Conservation (phyloP, 2,797 vertebrate species). For the Philypnodon macrostomus region DNA sequence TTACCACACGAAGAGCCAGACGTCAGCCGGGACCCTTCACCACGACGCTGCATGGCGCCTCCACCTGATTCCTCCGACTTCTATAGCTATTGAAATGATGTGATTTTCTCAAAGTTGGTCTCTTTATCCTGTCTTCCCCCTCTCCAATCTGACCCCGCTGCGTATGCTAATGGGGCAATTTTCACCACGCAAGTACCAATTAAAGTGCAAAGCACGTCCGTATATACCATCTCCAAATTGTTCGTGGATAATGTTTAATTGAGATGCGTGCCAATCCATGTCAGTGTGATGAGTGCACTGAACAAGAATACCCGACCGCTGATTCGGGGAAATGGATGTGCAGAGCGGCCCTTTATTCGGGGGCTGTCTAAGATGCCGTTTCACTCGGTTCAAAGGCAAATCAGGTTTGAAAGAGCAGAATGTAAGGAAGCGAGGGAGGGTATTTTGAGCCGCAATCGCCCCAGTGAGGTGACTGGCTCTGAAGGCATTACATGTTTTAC, state of each 20-base stretch:
- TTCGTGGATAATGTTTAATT: conserved; percentile 61
- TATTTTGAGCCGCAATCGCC: conserved; percentile 6
- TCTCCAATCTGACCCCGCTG: conserved; percentile 42
- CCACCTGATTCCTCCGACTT: conserved; percentile 28
- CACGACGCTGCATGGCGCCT: conserved; percentile 16
- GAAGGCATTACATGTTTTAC: neutral
- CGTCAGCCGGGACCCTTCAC: conserved; percentile 26
- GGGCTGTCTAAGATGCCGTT: conserved; percentile 15
- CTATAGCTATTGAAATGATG: conserved; percentile 41
- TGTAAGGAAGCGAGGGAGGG: conserved; percentile 3
- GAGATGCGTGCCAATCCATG: conserved; percentile 52
- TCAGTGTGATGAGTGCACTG: conserved; percentile 11
- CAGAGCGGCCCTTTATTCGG: conserved; percentile 18
- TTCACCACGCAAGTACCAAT: conserved; percentile 58
- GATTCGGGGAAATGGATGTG: conserved; percentile 33
- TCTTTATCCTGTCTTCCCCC: conserved; percentile 29
- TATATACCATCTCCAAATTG: conserved; percentile 40
- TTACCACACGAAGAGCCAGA: conserved; percentile 53
- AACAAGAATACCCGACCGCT: neutral
- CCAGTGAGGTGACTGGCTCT: neutral
- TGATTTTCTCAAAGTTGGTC: conserved; percentile 41
- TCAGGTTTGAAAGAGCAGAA: conserved; percentile 23
- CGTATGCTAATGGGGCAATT: conserved; percentile 49
- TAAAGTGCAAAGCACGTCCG: conserved; percentile 48
- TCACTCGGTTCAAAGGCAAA: conserved; percentile 21